Conservation (phyloP, 2,888 invertebrate species). For the Nomada fucata region DNA sequence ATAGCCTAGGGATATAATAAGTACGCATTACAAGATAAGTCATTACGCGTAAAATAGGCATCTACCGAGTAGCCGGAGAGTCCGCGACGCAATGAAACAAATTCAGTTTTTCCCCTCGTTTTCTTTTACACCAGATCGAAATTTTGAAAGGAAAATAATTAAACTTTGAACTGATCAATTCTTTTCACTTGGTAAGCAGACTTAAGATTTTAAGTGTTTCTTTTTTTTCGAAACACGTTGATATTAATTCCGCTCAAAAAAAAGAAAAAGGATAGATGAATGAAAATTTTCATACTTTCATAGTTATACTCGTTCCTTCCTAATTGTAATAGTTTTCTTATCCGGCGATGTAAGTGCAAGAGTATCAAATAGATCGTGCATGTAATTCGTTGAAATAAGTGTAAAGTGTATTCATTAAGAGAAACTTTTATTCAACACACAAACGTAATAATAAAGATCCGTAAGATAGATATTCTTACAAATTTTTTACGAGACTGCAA, state of each 20-base stretch:
- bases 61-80: constrained; percentile 50
- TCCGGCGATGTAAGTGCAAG: constrained; percentile 7
- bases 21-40: constrained; percentile 55
- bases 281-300: background rate
- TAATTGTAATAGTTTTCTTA: background rate
- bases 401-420: background rate
- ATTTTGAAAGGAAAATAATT: too few relatives aligned
- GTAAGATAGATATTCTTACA: constrained; percentile 51
- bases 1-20: constrained; percentile 65
- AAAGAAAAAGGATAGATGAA: background rate
- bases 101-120: background rate
- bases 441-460: constrained; percentile 47
- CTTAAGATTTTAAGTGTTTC: background rate
- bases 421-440: background rate
- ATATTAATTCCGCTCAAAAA: background rate
- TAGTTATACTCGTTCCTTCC: background rate
- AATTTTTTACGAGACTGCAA: constrained; percentile 45
- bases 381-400: background rate
- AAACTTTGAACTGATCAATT: constrained; percentile 1
- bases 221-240: too few relatives aligned
- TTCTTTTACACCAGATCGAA: background rate
- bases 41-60: constrained; percentile 51
- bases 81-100: constrained; percentile 35
- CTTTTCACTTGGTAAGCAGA: background rate
- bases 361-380: background rate